Base-by-base conservation (phyloP, 1,140 invertebrate species). In the Trigoniulus corallinus region DNA sequence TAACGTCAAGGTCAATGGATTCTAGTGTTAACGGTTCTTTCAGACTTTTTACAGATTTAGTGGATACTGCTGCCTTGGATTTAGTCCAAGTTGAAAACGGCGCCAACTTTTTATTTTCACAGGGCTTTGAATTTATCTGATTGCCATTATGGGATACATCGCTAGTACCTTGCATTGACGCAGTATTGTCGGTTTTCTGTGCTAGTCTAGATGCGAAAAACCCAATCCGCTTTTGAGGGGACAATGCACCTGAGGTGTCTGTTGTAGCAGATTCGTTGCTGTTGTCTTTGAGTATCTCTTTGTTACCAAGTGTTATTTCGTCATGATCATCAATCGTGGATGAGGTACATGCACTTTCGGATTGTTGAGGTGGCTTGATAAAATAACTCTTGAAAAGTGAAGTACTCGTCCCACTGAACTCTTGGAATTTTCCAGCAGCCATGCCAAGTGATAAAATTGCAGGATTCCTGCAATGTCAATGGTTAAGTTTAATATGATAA, bases 351-450 rank as follows among this genome's bases (percentile, higher is more conserved):
- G 7, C 29, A 34, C 15, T 15, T 7, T 15, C 29, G 29, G 7
- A 7, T 7, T 34, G 7, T 34, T 34, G 7, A 34, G 29, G 29
- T 15, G 7, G 47, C n/a, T n/a, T n/a, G n/a, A n/a, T n/a, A 54
- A 67, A 64, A 54, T 65, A 61, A 26, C 52, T 51, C 10, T 59
- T 55, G 34, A 70, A 66, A 25, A 58, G 60, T 23, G 60, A 53
- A 29, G 47, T 51, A 37, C 43, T 52, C 21, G 57, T 47, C 42
- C 76, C 75, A 55, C 74, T 75, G 41, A 61, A 63, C 54, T 78
- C 72, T 58, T 79, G 70, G 69, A 89, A 89, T 66, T 88, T 88
- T 1, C 79, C 75, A 20, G 80, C 82, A 55, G 81, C 81, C 1
- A 88, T 67, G 3, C 82, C 80, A 7, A 88, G 64, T 62, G 77